phyloP scores from a whole-genome alignment of 2,113 vertebrate genomes.

The Saguinus midas region DNA sequence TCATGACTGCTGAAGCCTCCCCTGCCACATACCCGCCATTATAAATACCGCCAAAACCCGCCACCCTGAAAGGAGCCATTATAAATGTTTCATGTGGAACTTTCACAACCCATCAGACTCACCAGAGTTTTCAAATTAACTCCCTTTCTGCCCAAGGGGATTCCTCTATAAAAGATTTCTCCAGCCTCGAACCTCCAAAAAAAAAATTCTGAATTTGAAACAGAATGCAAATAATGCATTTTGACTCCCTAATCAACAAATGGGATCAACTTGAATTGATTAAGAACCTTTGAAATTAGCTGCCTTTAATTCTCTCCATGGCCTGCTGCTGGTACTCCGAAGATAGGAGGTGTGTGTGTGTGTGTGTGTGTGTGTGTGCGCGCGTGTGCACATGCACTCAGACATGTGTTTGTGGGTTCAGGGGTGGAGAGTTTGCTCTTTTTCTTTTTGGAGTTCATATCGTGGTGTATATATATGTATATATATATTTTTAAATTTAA shows the following conservation, averaged over 20 bases:
- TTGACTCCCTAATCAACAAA: constrained; percentile 71
- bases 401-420: neutral
- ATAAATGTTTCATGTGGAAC: constrained; percentile 53
- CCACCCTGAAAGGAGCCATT: constrained; percentile 37
- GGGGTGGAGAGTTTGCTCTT: neutral
- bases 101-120: neutral
- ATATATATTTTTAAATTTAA: neutral
- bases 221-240: constrained; percentile 70
- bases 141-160: constrained; percentile 67
- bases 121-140: constrained; percentile 64
- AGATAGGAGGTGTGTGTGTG: neutral
- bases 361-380: neutral
- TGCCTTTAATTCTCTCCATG: constrained; percentile 65
- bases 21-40: neutral
- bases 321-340: neutral
- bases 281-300: constrained; percentile 79
- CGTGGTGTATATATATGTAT: neutral
- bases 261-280: constrained; percentile 79
- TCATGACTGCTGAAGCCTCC: accelerated
- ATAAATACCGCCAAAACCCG: neutral
- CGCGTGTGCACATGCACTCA: neutral
- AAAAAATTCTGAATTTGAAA: constrained; percentile 69
- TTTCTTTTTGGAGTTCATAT: neutral
- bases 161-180: constrained; percentile 55
- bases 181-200: constrained; percentile 46